phyloP scores from a whole-genome alignment of 92 coral and sea anemone species.

The Epizoanthus stellaris region DNA sequence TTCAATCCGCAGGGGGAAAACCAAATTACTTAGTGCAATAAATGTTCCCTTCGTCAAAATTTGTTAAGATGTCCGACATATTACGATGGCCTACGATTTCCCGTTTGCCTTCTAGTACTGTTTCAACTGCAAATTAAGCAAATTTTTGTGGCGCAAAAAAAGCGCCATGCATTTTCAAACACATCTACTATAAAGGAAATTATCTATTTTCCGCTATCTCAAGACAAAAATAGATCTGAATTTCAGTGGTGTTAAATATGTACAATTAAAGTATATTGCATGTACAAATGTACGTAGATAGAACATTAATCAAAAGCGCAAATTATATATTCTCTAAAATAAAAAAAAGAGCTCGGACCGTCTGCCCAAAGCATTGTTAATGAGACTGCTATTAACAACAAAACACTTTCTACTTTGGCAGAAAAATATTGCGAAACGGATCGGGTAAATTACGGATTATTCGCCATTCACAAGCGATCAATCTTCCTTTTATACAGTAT shows the following conservation, averaged over 20 bases:
- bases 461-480: background rate
- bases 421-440: background rate
- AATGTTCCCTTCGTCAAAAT: background rate
- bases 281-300: background rate
- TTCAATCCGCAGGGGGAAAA: too few species aligned
- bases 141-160: background rate
- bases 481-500: background rate
- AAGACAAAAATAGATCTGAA: background rate
- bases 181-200: background rate
- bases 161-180: background rate
- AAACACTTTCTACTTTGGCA: background rate
- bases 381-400: background rate
- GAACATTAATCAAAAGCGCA: background rate
- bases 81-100: too few species aligned
- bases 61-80: background rate
- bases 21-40: background rate
- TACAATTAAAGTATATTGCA: background rate
- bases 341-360: background rate
- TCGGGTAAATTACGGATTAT: background rate
- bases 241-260: background rate
- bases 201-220: background rate
- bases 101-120: too few species aligned
- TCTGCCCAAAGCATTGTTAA: background rate
- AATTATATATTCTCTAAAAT: background rate
- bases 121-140: background rate